Evolutionary conservation across 2,113 vertebrate genomes (phyloP).

Genomic region (Pontoporia blainvillei): DNA sequence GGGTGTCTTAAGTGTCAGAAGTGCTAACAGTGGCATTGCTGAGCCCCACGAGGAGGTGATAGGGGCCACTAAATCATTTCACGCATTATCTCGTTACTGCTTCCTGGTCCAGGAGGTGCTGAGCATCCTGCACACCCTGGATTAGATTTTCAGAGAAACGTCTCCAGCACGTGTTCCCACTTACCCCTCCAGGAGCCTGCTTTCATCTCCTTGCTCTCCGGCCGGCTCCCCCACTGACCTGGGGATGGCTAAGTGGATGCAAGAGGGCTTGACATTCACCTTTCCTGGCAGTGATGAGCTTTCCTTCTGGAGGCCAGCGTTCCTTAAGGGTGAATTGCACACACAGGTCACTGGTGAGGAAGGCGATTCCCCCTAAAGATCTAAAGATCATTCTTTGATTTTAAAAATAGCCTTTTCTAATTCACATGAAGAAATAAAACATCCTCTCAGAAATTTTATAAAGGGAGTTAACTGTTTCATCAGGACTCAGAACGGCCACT

Average conservation of each 20-base stretch:
- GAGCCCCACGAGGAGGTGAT: not conserved
- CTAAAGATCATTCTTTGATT: not conserved
- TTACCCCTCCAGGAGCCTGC: not conserved
- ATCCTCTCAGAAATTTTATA: not conserved
- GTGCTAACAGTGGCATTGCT: not conserved
- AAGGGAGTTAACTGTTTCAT: constrained; percentile 38
- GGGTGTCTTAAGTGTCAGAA: not conserved
- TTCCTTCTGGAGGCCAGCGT: not conserved
- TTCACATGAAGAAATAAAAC: not conserved
- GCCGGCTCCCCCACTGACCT: not conserved
- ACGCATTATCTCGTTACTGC: not conserved
- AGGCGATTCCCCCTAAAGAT: not conserved
- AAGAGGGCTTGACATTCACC: not conserved
- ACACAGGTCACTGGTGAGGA: not conserved
- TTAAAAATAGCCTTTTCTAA: constrained; percentile 35
- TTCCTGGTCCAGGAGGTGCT: not conserved
- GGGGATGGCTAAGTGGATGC: no score
- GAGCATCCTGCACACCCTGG: not conserved
- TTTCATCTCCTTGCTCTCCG: not conserved
- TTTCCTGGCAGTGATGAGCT: not conserved
- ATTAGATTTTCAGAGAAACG: not conserved
- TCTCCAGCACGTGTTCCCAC: constrained; percentile 44
- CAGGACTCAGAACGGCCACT: constrained; percentile 13
- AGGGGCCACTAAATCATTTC: not conserved
- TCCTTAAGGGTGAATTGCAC: not conserved